Base-by-base conservation (phyloP, 2,113 vertebrate genomes). In the Limnothrissa miodon region DNA sequence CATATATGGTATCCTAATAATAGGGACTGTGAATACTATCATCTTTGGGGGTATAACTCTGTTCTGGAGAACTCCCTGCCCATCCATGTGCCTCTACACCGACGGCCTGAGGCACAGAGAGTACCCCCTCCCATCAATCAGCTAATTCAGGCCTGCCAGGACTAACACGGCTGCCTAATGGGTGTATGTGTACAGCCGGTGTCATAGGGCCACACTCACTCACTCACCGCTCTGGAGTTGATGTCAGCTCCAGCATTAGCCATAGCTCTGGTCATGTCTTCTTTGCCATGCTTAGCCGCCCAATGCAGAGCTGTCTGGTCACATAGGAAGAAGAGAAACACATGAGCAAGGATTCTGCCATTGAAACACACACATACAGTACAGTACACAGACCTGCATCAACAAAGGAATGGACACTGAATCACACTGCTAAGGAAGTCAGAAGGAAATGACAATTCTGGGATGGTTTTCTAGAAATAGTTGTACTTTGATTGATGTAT, bases 251-350 rank as follows among this genome's bases (percentile, higher is more conserved):
- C 95, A 0, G 94, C 94, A 0, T 91, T 86, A 10, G 87, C 93
- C 87, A 96, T 90, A 78, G 93, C 88, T 6, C 86, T 5, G 0
- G 92, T 92, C 95, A 96, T 94, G 90, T 95, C 94, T 82, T 91
- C 84, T 74, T 91, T 93, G 81, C 95, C 95, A 1, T 96, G 95
- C 83, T 96, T 95, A 5, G 95, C 95, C 0, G 95, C 95, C 95
- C 94, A 95, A 87, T 96, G 95, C 78, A 96, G 87, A 25, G 94
- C 94, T 0, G 95, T 96, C 95, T 95, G 91, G 66, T 62, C 56
- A 79, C 25, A 80, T 80, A 0, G 78, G 74, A 29, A 74, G 1
- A 42, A 86, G 33, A 86, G 46, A 39, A 15, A 4, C 11, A 74
- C 10, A 36, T 36, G 66, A 74, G 66, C 6, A 6, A 56, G 23